phyloP scores from a whole-genome alignment of 2,797 vertebrate species.

The Darevskia mixta region DNA sequence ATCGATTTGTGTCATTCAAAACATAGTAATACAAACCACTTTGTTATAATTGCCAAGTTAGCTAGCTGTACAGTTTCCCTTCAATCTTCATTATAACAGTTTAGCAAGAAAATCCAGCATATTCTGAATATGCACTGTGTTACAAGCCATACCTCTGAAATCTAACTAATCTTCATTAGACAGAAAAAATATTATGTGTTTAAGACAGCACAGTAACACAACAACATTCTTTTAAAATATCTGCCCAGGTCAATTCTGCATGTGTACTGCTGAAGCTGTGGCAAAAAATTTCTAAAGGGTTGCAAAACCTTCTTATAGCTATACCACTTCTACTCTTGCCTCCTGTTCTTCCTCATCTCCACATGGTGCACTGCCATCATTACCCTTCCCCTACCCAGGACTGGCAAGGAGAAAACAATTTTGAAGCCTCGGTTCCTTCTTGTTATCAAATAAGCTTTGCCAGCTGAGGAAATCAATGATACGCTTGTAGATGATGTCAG shows the following conservation, averaged over 20 bases:
- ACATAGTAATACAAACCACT: neutral
- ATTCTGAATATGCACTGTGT: neutral
- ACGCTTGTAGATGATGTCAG: too few relatives aligned
- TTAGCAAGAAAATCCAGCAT: neutral
- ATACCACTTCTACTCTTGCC: neutral
- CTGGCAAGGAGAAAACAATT: neutral
- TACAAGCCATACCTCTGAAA: constrained; percentile 33
- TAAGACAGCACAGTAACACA: neutral
- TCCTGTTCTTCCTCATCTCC: neutral
- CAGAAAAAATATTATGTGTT: neutral
- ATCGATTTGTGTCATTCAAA: neutral
- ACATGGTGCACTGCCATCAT: neutral
- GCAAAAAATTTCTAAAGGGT: neutral
- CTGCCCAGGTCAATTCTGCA: neutral
- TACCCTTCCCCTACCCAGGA: neutral
- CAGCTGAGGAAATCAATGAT: too few relatives aligned
- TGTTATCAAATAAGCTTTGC: too few relatives aligned
- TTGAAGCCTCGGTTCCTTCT: too few relatives aligned
- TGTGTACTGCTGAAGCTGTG: neutral
- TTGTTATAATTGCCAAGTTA: neutral
- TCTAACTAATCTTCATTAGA: constrained; percentile 10
- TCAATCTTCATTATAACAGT: neutral
- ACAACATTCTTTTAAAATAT: neutral
- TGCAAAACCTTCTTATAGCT: too few relatives aligned
- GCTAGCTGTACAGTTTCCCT: neutral